Evolutionary conservation across 2,113 vertebrate genomes (phyloP).

Genomic region (Sturnira hondurensis): DNA sequence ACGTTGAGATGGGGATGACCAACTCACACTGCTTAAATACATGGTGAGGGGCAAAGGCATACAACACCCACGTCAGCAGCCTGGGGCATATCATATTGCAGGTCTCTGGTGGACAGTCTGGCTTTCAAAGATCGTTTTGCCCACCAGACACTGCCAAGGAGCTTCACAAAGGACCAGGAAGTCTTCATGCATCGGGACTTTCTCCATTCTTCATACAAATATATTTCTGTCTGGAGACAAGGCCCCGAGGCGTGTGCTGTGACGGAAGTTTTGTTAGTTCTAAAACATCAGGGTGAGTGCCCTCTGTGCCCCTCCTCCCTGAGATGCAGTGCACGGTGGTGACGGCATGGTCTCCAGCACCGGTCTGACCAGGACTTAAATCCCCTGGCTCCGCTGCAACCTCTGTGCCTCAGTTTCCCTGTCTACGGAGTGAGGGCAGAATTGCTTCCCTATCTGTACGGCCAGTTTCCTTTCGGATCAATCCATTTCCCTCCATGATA

Average conservation of each 20-base stretch:
- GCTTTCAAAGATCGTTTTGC: neutral
- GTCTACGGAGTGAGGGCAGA: neutral
- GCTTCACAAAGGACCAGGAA: neutral
- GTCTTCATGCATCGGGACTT: neutral
- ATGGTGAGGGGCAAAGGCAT: neutral
- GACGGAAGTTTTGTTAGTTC: neutral
- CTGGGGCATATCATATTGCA: neutral
- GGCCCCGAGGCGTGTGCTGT: neutral
- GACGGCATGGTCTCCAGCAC: neutral
- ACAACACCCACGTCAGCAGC: too few species aligned
- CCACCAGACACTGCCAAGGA: neutral
- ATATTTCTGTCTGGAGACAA: neutral
- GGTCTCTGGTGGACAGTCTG: neutral
- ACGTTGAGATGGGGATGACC: neutral
- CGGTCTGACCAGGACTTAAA: neutral
- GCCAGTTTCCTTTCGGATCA: neutral
- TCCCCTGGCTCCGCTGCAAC: neutral
- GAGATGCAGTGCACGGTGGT: neutral
- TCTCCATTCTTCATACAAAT: neutral
- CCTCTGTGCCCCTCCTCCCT: neutral
- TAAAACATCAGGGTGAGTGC: neutral
- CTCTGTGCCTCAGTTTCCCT: neutral
- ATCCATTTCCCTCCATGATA: neutral
- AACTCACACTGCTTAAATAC: neutral
- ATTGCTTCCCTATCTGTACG: neutral